phyloP scores from a whole-genome alignment of 2,113 vertebrate genomes.

The Microcebus ravelobensis region DNA sequence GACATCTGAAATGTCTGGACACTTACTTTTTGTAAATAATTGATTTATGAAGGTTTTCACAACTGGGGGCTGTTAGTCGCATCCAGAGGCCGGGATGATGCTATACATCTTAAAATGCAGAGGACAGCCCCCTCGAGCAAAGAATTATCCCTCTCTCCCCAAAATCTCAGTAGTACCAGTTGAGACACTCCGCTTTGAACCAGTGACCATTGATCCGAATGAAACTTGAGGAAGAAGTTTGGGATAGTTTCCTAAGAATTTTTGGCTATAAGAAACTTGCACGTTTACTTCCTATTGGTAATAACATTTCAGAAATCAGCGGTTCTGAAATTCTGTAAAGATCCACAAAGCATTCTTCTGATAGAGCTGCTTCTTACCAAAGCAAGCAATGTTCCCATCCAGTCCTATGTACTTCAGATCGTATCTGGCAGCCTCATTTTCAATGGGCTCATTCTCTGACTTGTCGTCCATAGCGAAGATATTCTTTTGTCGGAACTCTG shows the following conservation, averaged over 20 bases:
- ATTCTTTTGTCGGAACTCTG: conserved; percentile 97
- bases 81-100: background rate
- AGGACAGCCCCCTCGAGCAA: background rate
- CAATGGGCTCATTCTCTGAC: conserved; percentile 95
- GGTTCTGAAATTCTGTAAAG: background rate
- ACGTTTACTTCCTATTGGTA: background rate
- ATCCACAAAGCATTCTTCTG: background rate
- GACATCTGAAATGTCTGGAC: background rate
- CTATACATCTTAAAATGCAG: background rate
- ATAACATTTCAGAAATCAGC: conserved; percentile 8
- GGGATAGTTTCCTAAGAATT: background rate
- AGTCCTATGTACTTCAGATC: conserved; percentile 98
- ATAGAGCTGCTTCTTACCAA: conserved; percentile 88
- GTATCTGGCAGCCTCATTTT: conserved; percentile 95
- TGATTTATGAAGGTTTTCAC: background rate
- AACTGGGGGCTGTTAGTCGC: background rate
- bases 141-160: background rate
- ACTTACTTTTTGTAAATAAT: background rate
- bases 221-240: background rate
- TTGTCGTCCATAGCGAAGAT: conserved; percentile 98
- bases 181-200: background rate
- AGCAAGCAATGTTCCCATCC: conserved; percentile 99
- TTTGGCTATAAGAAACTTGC: background rate
- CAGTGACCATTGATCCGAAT: background rate
- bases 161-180: background rate